Evolutionary conservation across 2,888 invertebrate genomes (phyloP).

Genomic region (Resseliella maxima): DNA sequence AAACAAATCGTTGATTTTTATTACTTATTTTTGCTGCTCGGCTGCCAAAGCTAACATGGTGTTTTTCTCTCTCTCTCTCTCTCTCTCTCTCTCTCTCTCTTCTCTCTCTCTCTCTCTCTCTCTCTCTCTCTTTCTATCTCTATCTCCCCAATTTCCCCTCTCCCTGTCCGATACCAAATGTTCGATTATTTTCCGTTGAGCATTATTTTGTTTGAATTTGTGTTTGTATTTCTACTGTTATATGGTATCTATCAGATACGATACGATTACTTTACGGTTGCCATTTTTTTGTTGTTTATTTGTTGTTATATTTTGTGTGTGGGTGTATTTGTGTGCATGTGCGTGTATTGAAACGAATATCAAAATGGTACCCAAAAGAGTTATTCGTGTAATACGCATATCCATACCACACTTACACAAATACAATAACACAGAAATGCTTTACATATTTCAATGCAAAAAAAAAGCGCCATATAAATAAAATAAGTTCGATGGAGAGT

Average conservation of each 20-base stretch:
- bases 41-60: neutral
- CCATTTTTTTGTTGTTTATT: no score
- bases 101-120: neutral
- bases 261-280: slow-evolving; percentile 29
- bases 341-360: neutral
- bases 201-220: neutral
- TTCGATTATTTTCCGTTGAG: slow-evolving; percentile 14
- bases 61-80: neutral
- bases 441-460: slow-evolving; percentile 36
- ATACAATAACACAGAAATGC: neutral
- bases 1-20: slow-evolving; percentile 31
- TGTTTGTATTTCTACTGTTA: slow-evolving; percentile 8
- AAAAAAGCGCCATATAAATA: slow-evolving; percentile 23
- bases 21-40: slow-evolving; percentile 18
- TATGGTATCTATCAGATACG: slow-evolving; percentile 17
- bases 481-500: neutral
- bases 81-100: neutral
- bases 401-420: neutral
- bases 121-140: neutral
- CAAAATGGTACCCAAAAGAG: slow-evolving; percentile 33
- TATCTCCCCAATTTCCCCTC: neutral
- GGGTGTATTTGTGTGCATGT: slow-evolving; percentile 2
- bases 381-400: slow-evolving; percentile 11
- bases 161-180: neutral
- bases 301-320: neutral